Evolutionary conservation across 2,888 invertebrate genomes (phyloP).

Genomic region (Meloe dianella): DNA sequence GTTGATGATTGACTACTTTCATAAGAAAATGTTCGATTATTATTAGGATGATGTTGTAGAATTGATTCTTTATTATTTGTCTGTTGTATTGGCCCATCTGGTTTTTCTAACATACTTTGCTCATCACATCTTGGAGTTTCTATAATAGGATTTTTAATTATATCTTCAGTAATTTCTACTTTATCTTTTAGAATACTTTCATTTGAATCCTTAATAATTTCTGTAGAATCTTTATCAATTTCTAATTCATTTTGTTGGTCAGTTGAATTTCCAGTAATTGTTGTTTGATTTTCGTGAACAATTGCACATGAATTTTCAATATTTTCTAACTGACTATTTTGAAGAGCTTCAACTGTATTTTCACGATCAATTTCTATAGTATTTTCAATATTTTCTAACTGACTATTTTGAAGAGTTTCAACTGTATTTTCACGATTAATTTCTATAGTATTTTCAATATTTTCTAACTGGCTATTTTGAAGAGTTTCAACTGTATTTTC

Average conservation of each 20-base stretch:
- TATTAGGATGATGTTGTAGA: not conserved
- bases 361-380: not conserved
- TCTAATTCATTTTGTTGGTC: not conserved
- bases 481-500: not conserved
- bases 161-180: not conserved
- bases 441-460: too few species aligned
- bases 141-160: not conserved
- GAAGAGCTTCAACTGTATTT: not conserved
- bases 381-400: not conserved
- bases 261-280: not conserved
- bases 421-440: not conserved
- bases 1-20: slow-evolving; percentile 1
- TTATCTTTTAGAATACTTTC: too few species aligned
- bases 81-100: not conserved
- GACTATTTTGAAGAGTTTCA: not conserved
- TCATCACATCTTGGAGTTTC: not conserved
- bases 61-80: not conserved
- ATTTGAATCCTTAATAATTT: too few species aligned
- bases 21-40: not conserved
- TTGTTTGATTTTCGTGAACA: not conserved
- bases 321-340: not conserved
- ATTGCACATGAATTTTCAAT: not conserved
- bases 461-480: not conserved
- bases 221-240: not conserved
- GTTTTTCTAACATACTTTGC: not conserved